Evolutionary conservation across 2,888 invertebrate species (phyloP), one percentile per base, ranked within the genome.

Genomic region (Gryllus longicercus): DNA sequence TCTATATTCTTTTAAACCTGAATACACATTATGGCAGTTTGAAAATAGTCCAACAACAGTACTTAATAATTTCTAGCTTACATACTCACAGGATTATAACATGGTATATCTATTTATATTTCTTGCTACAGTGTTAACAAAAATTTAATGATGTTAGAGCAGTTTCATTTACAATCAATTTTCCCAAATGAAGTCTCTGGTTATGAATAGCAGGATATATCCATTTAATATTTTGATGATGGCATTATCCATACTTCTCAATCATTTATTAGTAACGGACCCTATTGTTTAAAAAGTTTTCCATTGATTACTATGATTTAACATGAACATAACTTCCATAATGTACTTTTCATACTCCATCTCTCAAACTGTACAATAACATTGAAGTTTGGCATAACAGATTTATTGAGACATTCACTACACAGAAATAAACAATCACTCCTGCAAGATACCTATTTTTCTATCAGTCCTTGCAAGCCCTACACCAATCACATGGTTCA

Each of bases 21-120:
- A 63, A 63, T 63, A 63, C 63, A 63, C 63, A 63, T 63, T 63
- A 63, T 63, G 63, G 63, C 63, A 63, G 63, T 63, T 63, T 63
- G 63, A 63, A 63, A 63, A 63, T 63, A 63, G 63, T 63, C 63
- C 63, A 63, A 63, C 63, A 63, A 63, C 63, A 63, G 63, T 63
- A 63, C 63, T 63, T 63, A 63, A 38, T 38, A 38, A 38, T 63
- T 63, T 63, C 63, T 63, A 63, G 63, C 63, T 63, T 63, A 63
- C 12, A 63, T n/a, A 63, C 63, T 63, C 63, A 63, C 63, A 63
- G 63, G 63, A 63, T 63, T 14, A 63, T 63, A 63, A 63, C 63
- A 63, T 63, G 4, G 63, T 63, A 8, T 18, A 18, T 63, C 63
- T 63, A 63, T 18, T 14, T 63, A 63, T 63, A 63, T n/a, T 63